Conservation (phyloP, 2,797 vertebrate species). For the Sciaenops ocellatus region DNA sequence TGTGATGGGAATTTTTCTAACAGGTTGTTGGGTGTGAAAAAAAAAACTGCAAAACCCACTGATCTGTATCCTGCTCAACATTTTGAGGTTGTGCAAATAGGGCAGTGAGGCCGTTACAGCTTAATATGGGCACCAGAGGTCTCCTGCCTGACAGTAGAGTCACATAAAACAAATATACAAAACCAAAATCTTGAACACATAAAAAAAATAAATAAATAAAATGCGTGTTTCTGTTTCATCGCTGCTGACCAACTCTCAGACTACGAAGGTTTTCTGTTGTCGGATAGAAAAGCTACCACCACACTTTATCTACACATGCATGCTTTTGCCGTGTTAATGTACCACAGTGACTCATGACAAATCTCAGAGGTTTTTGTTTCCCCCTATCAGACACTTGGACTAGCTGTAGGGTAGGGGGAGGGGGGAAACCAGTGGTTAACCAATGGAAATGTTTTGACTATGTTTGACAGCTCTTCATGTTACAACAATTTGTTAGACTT, state of each 20-base stretch:
- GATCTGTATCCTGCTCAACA: slow-evolving; percentile 31
- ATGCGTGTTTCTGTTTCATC: background rate
- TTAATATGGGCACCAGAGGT: slow-evolving; percentile 44
- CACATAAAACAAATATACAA: background rate
- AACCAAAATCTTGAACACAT: background rate
- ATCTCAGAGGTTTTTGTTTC: slow-evolving; percentile 83
- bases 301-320: slow-evolving; percentile 47
- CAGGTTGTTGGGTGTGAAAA: slow-evolving; percentile 17
- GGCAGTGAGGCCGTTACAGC: slow-evolving; percentile 18
- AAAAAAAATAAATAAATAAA: background rate
- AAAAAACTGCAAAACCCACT: slow-evolving; percentile 29
- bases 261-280: slow-evolving; percentile 25
- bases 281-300: slow-evolving; percentile 41
- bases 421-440: slow-evolving; percentile 80
- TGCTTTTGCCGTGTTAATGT: slow-evolving; percentile 53
- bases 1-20: slow-evolving; percentile 31
- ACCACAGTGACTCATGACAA: slow-evolving; percentile 78
- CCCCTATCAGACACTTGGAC: slow-evolving; percentile 42
- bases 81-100: slow-evolving; percentile 37
- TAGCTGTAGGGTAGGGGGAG: slow-evolving; percentile 14
- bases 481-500: background rate
- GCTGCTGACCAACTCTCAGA: slow-evolving; percentile 11
- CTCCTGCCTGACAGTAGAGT: slow-evolving; percentile 2
- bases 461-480: slow-evolving; percentile 26
- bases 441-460: slow-evolving; percentile 81